Base-by-base conservation (phyloP, 2,888 invertebrate genomes). In the Leptothorax acervorum region DNA sequence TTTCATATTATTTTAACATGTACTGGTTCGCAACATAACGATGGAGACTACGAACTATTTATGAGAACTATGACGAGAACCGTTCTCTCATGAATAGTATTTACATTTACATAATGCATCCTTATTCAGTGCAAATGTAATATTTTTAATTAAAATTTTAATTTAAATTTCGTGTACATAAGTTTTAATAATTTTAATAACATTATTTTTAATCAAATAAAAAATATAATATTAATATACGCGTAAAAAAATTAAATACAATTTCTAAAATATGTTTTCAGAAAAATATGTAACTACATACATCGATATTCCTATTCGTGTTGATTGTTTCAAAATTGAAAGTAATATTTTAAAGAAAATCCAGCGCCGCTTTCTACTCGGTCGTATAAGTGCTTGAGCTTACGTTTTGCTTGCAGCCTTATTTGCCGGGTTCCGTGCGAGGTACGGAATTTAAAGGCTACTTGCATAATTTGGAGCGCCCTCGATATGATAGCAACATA, bases 401-500 rank as follows among this genome's bases (percentile, higher is more conserved):
- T 23, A 48, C 12, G 12, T 48, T 62, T 70, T 12, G n/a, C 8
- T 18, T 23, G 45, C n/a, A 15, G 8, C 12, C n/a, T 81, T 60
- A 62, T 71, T 65, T 73, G 55, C 18, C 28, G 65, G 5, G 23
- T 39, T 63, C 31, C 60, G 5, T 5, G 39, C 8, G 78, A 39
- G 45, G 4, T 39, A 9, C 31, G 18, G 6, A 83, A 74, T 68
- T 75, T 78, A 78, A 65, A 48, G 60, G 62, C 57, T 70, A 65
- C 81, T 81, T 70, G 81, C 81, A 83, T 71, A 81, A 81, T 83
- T 70, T 51, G 71, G 31, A 81, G 71, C 83, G 66, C 23, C 45
- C 81, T 83, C 81, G 48, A 71, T 71, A 81, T 48, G 60, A 81
- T 53, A 45, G 71, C 45, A 55, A 81, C 70, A 81, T 83, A 83